These are phyloP conservation scores for Numenius arquata DNA, from an alignment of 2,113 vertebrate species.

Conservation along the genomic window DNA sequence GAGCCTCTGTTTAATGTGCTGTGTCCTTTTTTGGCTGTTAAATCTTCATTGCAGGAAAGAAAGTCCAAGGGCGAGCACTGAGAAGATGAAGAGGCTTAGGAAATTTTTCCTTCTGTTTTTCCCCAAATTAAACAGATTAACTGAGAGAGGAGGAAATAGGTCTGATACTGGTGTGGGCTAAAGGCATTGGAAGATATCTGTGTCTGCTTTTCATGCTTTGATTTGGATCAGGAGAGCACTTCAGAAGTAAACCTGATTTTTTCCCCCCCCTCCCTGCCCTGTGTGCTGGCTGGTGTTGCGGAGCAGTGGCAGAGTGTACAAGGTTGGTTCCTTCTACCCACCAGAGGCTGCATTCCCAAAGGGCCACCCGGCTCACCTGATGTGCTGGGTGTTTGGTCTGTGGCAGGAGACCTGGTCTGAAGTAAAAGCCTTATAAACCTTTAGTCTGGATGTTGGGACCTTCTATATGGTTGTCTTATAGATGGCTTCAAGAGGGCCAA, in stretches of 20 bases:
- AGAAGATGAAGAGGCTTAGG: neutral
- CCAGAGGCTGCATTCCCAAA: neutral
- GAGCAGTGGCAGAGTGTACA: neutral
- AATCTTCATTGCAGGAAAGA: neutral
- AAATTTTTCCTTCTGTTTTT: neutral
- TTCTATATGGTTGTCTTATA: neutral
- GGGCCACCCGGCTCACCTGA: fast-evolving
- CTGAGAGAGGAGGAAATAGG: neutral
- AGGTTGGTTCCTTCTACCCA: neutral
- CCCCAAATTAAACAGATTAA: neutral
- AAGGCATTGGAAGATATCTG: neutral
- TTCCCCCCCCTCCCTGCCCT: fast-evolving
- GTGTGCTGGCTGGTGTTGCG: neutral
- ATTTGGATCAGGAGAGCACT: neutral
- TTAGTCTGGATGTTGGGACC: neutral
- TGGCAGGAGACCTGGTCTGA: neutral
- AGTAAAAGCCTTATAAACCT: neutral
- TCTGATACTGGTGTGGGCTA: neutral
- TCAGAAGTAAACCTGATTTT: neutral
- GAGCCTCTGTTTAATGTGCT: neutral
- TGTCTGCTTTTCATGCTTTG: neutral
- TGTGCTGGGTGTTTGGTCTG: neutral
- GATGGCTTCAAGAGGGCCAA: neutral
- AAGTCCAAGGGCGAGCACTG: neutral
- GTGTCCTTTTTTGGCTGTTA: neutral